Conservation (phyloP, 2,888 invertebrate genomes). For the Adelognathus sp. region DNA sequence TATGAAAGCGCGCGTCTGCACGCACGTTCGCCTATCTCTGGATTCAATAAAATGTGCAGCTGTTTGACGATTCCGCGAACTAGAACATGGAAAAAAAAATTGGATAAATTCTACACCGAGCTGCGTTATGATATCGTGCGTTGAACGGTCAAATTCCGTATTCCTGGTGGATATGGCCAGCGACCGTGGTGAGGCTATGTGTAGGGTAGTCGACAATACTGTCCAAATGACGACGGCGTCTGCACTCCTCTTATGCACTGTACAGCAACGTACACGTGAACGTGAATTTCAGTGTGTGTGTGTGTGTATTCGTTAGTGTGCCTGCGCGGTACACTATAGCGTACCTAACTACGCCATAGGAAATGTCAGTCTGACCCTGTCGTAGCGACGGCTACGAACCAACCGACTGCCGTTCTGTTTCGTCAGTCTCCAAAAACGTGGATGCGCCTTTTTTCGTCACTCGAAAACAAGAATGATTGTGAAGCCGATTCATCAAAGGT, state of each 20-base stretch:
- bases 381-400: conserved; percentile 71
- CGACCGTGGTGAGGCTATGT: conserved; percentile 15
- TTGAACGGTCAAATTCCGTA: conserved; percentile 73
- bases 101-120: conserved; percentile 56
- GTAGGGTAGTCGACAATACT: conserved; percentile 77
- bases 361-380: conserved; percentile 72
- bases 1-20: not conserved
- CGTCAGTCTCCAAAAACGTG: not conserved
- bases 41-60: conserved; percentile 13
- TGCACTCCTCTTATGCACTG: conserved; percentile 39
- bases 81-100: conserved; percentile 39
- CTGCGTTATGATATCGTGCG: conserved; percentile 49
- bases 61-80: conserved; percentile 11
- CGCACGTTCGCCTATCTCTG: conserved; percentile 1
- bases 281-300: conserved; percentile 30
- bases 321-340: conserved; percentile 13
- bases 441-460: conserved; percentile 9
- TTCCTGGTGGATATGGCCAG: conserved; percentile 68
- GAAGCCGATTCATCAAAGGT: not conserved
- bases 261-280: conserved; percentile 42
- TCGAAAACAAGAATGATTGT: not conserved
- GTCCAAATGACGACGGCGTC: conserved; percentile 75
- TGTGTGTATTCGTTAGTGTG: conserved; percentile 46
- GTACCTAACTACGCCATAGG: conserved; percentile 68
- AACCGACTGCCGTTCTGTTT: conserved; percentile 7